Evolutionary conservation across 2,888 invertebrate species (phyloP), one percentile per base, ranked within the genome.

Genomic region (Iselma pallidipennis): DNA sequence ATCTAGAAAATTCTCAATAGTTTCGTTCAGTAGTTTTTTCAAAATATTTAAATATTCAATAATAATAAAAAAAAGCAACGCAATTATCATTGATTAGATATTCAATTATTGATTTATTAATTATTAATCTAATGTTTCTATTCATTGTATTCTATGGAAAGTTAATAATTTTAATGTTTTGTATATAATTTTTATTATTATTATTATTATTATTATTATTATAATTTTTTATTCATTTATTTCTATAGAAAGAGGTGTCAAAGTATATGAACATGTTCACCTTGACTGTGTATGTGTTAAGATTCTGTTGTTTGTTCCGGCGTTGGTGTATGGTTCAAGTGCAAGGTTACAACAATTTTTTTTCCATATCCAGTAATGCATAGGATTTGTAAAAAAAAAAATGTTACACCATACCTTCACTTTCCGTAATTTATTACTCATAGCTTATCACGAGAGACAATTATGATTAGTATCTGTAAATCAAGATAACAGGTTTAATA

Each of bases 331-430:
- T 9, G 71, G 78, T 77, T 78, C 78, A 78, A 78, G 78, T 78
- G 77, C 78, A 78, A 78, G 77, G 78, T 72, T 74, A 74, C 68
- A 66, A 64, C 65, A 69, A 63, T 66, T 64, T 61, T 62, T 66
- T 59, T 55, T 52, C 6, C 26, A n/a, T n/a, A n/a, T n/a, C n/a
- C n/a, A n/a, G n/a, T n/a, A n/a, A n/a, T n/a, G n/a, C n/a, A n/a
- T n/a, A n/a, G n/a, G n/a, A 14, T 33, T 5, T 33, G 1, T 29
- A 29, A 29, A 29, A 14, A 33, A 33, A 9, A 16, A 37, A 16
- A 37, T n/a, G n/a, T n/a, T n/a, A n/a, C n/a, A 16, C 19, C 37
- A 37, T 16, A 16, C 37, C n/a, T n/a, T n/a, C 37, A 37, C 16
- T 16, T 37, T 26, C 26, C 6, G 2, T 10, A 1, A 28, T 31